Conservation (phyloP, 2,888 invertebrate species). For the Leptopilina drosophilae region DNA sequence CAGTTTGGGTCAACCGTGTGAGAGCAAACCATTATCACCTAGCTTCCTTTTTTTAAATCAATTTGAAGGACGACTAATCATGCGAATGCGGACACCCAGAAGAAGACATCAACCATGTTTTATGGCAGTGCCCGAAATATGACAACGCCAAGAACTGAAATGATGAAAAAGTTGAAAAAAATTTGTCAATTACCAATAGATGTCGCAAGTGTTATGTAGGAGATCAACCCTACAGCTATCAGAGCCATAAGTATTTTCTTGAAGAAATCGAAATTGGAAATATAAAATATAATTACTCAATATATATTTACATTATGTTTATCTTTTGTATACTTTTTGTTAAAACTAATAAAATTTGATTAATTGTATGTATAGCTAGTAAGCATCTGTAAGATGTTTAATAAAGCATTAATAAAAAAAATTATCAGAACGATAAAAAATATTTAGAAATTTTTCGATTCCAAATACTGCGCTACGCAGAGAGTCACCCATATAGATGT, state of each 20-base stretch:
- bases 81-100: conserved; percentile 23
- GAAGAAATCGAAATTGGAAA: background rate
- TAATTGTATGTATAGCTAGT: too few relatives aligned
- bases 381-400: too few relatives aligned
- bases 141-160: background rate
- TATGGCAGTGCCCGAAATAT: conserved; percentile 42
- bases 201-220: background rate
- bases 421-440: too few relatives aligned
- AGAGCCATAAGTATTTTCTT: background rate
- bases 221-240: background rate
- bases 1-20: conserved; percentile 18
- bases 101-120: conserved; percentile 42
- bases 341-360: too few relatives aligned
- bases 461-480: too few relatives aligned
- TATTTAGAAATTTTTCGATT: too few relatives aligned
- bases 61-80: conserved; percentile 12
- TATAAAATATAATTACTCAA: background rate
- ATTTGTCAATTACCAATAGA: background rate
- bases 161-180: background rate
- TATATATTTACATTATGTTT: too few relatives aligned
- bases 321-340: too few relatives aligned
- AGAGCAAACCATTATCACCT: conserved; percentile 38
- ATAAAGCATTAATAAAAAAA: too few relatives aligned
- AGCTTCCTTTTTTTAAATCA: conserved; percentile 38
- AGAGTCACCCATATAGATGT: too few relatives aligned